Evolutionary conservation across 2,888 invertebrate genomes (phyloP).

Genomic region (Lasioglossum calceatum): DNA sequence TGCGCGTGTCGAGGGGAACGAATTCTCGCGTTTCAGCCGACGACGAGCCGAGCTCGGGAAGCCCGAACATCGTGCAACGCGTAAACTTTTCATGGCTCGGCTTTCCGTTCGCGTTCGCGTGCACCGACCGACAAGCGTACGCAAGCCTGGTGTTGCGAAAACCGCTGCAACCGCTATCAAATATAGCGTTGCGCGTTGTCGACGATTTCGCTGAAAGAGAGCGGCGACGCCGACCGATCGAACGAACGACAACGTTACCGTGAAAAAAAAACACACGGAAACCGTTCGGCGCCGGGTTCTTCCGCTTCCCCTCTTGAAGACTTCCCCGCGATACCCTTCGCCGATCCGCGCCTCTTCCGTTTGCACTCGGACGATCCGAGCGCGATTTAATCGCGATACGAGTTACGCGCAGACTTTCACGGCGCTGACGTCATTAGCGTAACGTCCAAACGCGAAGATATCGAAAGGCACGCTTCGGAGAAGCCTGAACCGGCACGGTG

Average conservation of each 20-base stretch:
- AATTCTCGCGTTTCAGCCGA: conserved; percentile 70
- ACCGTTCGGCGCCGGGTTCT: not conserved
- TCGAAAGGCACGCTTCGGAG: conserved; percentile 21
- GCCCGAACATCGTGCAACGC: conserved; percentile 35
- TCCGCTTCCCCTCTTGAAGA: not conserved
- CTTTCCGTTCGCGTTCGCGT: conserved; percentile 45
- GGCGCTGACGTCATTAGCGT: conserved; percentile 46
- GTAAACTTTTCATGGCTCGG: conserved; percentile 48
- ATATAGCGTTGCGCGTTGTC: conserved; percentile 22
- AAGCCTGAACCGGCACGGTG: conserved; percentile 3
- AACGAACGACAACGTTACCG: not conserved
- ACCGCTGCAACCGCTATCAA: conserved; percentile 54
- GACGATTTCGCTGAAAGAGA: not conserved
- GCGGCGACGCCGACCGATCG: not conserved
- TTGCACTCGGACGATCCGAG: conserved; percentile 16
- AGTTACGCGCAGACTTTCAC: conserved; percentile 57
- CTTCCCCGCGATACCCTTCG: not conserved
- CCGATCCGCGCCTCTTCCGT: not conserved
- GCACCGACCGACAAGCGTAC: conserved; percentile 25
- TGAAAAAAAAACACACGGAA: not conserved
- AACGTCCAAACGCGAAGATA: conserved; percentile 41
- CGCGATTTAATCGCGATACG: conserved; percentile 41
- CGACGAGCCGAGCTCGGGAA: conserved; percentile 54
- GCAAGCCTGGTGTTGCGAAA: conserved; percentile 55
- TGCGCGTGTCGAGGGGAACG: conserved; percentile 67